Percentiles rank a stretch among this genome's conserved stretches.
These are phyloP conservation scores for Terrapene triunguis DNA, from an alignment of 2,113 vertebrate species.

Conservation along the genomic window DNA sequence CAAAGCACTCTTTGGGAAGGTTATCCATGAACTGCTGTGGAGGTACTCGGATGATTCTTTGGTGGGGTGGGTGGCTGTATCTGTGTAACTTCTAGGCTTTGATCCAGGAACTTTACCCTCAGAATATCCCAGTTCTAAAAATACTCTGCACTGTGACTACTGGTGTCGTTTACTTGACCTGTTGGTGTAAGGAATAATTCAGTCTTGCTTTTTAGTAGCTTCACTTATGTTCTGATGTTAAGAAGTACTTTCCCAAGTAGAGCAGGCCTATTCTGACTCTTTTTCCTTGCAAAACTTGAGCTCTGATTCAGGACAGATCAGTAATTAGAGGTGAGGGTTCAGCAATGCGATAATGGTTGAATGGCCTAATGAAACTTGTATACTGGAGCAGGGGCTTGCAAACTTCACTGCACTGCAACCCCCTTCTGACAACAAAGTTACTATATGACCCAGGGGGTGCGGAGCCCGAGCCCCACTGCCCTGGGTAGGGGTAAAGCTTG, in stretches of 20 bases:
- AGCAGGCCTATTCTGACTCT: not conserved
- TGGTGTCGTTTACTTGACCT: not conserved
- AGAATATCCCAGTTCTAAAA: not conserved
- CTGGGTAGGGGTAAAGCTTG: too few relatives aligned
- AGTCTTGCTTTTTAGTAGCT: not conserved
- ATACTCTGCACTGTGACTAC: not conserved
- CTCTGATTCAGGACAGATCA: not conserved
- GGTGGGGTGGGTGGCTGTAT: not conserved
- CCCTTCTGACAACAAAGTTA: too few relatives aligned
- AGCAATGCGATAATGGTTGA: not conserved
- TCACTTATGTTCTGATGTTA: not conserved
- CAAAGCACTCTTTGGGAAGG: not conserved
- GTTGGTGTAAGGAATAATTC: not conserved
- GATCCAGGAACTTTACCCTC: constrained; percentile 22
- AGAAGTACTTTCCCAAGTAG: not conserved
- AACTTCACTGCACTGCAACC: too few relatives aligned
- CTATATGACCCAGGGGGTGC: too few relatives aligned
- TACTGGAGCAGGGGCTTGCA: too few relatives aligned
- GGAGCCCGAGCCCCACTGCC: too few relatives aligned
- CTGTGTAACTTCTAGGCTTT: not conserved
- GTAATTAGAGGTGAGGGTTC: not conserved
- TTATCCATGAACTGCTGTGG: accelerated
- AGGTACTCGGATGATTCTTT: not conserved
- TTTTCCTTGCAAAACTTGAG: not conserved
- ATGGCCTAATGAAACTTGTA: not conserved